Conservation (phyloP, 2,113 vertebrate species). For the Pseudolaguvia tuberculata region DNA sequence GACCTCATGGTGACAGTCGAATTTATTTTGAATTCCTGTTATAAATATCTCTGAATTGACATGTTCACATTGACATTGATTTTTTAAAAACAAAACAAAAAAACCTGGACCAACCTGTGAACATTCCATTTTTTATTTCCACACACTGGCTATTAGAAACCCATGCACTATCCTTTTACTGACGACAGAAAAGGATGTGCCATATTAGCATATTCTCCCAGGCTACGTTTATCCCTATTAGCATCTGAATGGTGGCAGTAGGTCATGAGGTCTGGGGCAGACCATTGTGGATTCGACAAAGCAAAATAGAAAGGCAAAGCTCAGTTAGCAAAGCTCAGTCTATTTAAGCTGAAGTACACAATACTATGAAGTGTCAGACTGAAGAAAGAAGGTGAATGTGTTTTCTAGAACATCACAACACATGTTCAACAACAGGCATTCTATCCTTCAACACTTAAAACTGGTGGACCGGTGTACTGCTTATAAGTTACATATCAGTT, state of each 20-base stretch:
- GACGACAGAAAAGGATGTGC: not conserved
- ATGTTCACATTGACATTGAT: not conserved
- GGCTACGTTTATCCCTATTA: conserved; percentile 24
- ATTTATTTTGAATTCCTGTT: conserved; percentile 25
- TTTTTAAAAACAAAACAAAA: too few relatives aligned
- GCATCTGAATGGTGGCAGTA: conserved; percentile 32
- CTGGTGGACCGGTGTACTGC: too few relatives aligned
- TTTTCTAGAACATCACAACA: conserved; percentile 2
- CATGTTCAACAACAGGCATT: not conserved
- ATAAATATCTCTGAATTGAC: conserved; percentile 26
- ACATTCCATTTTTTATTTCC: conserved; percentile 9
- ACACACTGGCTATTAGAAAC: conserved; percentile 25
- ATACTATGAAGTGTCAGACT: conserved; percentile 3
- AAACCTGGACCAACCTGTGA: not conserved
- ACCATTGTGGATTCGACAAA: conserved; percentile 30
- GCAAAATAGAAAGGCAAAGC: conserved; percentile 15
- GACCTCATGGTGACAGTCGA: not conserved
- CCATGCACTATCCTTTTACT: not conserved
- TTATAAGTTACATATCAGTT: too few relatives aligned
- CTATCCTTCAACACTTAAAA: too few relatives aligned
- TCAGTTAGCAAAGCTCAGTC: conserved; percentile 20
- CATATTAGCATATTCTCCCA: conserved; percentile 32
- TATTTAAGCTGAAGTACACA: conserved; percentile 25
- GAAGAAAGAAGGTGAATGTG: conserved; percentile 15
- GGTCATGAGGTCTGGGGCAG: conserved; percentile 26